Percentiles rank a stretch among this genome's conserved stretches.
Conservation (phyloP, 2,797 vertebrate species). For the Emydoidea blandingii region DNA sequence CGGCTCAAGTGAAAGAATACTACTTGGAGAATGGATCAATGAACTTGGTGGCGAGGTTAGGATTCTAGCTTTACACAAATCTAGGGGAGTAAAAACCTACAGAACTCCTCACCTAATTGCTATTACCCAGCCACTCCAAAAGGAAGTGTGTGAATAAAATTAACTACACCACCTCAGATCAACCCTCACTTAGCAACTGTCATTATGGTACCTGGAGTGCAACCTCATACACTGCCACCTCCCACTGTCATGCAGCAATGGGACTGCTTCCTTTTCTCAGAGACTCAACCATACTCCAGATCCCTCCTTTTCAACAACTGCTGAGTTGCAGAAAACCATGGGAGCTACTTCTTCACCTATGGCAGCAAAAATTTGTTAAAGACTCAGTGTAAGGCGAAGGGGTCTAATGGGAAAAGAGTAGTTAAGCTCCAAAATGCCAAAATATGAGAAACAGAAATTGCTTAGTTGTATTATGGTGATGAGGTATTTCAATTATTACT, state of each 20-base stretch:
- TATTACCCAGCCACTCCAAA: neutral
- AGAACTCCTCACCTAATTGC: neutral
- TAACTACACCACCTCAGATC: neutral
- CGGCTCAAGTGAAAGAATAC: rapidly evolving
- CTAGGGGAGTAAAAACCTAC: neutral
- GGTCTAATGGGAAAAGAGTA: neutral
- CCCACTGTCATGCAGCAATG: neutral
- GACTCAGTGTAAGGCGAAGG: neutral
- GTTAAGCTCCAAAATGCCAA: neutral
- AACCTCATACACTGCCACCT: neutral
- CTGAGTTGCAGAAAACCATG: neutral
- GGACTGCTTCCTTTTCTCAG: neutral
- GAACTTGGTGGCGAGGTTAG: neutral
- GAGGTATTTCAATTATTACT: neutral
- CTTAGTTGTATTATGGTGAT: neutral
- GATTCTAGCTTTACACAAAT: neutral
- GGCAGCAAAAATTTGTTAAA: neutral
- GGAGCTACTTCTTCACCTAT: neutral
- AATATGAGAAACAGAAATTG: neutral
- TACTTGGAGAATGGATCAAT: rapidly evolving
- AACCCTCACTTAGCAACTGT: neutral
- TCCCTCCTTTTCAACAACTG: neutral
- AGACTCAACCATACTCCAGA: neutral
- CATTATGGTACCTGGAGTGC: rapidly evolving
- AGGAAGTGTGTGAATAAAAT: neutral